These are phyloP conservation scores for Bilobella aurantiaca DNA, from an alignment of 1,140 invertebrate genomes.

Conservation along the genomic window DNA sequence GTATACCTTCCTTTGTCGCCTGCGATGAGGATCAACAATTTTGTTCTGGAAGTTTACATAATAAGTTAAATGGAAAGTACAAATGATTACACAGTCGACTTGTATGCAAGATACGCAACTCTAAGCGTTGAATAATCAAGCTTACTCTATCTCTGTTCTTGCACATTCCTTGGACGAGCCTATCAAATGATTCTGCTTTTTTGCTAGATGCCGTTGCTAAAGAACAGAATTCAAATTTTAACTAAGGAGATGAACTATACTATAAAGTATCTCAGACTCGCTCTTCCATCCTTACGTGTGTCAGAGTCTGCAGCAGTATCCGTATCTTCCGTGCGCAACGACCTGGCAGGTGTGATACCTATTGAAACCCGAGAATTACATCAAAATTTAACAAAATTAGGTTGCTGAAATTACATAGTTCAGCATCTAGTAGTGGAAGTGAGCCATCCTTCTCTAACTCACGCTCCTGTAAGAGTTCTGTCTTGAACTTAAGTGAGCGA, in stretches of 20 bases:
- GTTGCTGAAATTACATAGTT: conserved; percentile 12
- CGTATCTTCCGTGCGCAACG: background rate
- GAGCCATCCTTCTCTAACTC: background rate
- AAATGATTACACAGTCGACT: too few species aligned
- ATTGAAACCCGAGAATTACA: background rate
- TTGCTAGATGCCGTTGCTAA: conserved; percentile 18
- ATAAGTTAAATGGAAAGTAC: too few species aligned
- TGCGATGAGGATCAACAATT: too few species aligned
- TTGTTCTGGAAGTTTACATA: too few species aligned
- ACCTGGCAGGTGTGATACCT: background rate
- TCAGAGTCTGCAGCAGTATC: background rate
- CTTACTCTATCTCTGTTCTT: conserved; percentile 9
- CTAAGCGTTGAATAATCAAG: background rate
- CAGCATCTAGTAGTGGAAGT: conserved; percentile 16
- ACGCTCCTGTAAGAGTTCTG: conserved; percentile 7
- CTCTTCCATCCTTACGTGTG: too few species aligned
- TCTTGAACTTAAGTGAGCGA: conserved; percentile 20
- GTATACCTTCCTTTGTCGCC: too few species aligned
- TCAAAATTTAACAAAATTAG: background rate
- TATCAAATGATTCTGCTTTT: conserved; percentile 22
- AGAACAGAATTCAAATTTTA: background rate
- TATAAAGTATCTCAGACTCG: conserved; percentile 6
- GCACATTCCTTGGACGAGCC: conserved; percentile 20
- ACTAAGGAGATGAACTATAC: background rate
- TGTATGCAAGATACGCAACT: too few species aligned